Conservation (phyloP, 2,888 invertebrate genomes). For the Protonemura montana region DNA sequence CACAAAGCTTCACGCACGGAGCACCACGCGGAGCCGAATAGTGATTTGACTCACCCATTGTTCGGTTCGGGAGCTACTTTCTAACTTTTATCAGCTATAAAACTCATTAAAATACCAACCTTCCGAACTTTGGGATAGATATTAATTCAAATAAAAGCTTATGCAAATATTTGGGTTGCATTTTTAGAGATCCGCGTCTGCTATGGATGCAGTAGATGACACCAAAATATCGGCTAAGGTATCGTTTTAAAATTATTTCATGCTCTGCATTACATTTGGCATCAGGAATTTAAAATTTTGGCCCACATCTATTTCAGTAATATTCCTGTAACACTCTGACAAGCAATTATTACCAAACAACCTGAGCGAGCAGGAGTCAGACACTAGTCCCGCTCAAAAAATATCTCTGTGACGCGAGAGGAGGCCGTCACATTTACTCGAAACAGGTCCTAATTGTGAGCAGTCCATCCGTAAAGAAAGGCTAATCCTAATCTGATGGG, state of each 20-base stretch:
- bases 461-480: constrained; percentile 15
- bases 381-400: too few species aligned
- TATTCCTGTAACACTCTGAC: too few species aligned
- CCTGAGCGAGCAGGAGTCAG: too few species aligned
- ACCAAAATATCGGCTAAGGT: neutral
- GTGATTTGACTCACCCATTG: neutral
- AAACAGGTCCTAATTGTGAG: constrained; percentile 40
- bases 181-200: neutral
- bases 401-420: neutral
- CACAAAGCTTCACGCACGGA: neutral
- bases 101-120: neutral
- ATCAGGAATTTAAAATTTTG: too few species aligned
- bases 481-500: constrained; percentile 38
- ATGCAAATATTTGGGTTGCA: neutral
- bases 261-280: too few species aligned
- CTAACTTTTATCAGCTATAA: neutral
- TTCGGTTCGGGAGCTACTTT: neutral
- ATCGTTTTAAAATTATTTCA: too few species aligned
- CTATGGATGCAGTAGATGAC: too few species aligned
- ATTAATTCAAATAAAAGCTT: neutral
- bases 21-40: neutral
- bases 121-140: neutral
- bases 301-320: too few species aligned
- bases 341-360: too few species aligned
- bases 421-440: neutral